These are phyloP conservation scores for Cheilosia vernalis DNA, from an alignment of 2,888 invertebrate genomes.

Conservation along the genomic window DNA sequence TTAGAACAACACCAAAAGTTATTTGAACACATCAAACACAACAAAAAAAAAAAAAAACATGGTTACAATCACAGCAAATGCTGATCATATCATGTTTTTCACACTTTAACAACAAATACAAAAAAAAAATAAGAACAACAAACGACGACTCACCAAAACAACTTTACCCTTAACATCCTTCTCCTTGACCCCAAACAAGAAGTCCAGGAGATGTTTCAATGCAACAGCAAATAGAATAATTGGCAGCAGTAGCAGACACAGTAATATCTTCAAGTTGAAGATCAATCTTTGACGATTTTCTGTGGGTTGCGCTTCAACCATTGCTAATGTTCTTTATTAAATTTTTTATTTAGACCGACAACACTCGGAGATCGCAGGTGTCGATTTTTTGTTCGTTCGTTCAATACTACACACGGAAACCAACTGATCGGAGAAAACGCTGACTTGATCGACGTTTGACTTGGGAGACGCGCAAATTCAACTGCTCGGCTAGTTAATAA, in stretches of 20 bases:
- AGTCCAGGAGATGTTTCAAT: constrained; percentile 81
- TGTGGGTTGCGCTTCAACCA: constrained; percentile 59
- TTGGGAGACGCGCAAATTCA: constrained; percentile 60
- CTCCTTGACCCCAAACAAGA: constrained; percentile 80
- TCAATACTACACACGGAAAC: constrained; percentile 66
- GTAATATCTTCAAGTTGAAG: constrained; percentile 80
- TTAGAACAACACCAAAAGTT: constrained; percentile 17
- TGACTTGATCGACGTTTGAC: constrained; percentile 70
- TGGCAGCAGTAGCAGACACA: constrained; percentile 80
- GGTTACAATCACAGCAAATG: constrained; percentile 23
- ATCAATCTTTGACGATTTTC: constrained; percentile 75
- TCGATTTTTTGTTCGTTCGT: constrained; percentile 43
- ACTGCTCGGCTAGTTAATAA: constrained; percentile 42
- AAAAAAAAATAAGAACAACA: constrained; percentile 8
- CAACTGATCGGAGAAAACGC: constrained; percentile 64
- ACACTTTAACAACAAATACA: background rate
- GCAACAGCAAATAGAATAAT: constrained; percentile 80
- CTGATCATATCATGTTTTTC: constrained; percentile 8
- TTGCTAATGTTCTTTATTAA: constrained; percentile 16
- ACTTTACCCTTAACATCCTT: constrained; percentile 82
- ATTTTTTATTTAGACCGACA: constrained; percentile 42
- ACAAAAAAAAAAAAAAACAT: too few species aligned
- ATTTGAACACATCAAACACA: constrained; percentile 1
- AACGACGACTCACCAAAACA: constrained; percentile 80
- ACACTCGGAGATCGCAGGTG: constrained; percentile 45